A percentile compares a stretch with the other conserved stretches of the same genome.
Evolutionary conservation across 2,888 invertebrate genomes (phyloP).

Genomic region (Ophion slaviceki): DNA sequence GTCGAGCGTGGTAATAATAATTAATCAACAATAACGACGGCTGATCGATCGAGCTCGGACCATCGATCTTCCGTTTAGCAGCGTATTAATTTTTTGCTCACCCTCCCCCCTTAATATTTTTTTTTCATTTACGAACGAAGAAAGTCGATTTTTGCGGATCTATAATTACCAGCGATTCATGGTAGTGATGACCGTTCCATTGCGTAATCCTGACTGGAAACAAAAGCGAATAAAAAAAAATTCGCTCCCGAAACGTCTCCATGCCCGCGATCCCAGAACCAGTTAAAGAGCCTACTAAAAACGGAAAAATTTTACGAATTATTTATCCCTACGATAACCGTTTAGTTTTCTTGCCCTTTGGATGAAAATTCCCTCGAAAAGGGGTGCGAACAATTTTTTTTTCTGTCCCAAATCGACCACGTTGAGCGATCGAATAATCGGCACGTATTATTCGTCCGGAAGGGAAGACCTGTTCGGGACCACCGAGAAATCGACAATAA

Average conservation of each 20-base stretch:
- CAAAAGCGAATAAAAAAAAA: background rate
- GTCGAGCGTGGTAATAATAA: background rate
- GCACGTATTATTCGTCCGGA: no score
- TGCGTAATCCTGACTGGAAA: background rate
- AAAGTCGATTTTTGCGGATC: conserved; percentile 33
- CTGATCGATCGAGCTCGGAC: conserved; percentile 14
- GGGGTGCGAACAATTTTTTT: no score
- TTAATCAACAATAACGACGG: conserved; percentile 9
- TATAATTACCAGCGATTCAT: conserved; percentile 23
- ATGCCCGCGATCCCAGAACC: no score
- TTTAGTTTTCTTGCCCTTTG: no score
- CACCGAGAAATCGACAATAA: background rate
- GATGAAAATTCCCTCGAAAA: no score
- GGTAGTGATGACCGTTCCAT: conserved; percentile 8
- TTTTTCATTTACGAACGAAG: conserved; percentile 32
- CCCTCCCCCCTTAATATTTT: conserved; percentile 3
- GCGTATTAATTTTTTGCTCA: conserved; percentile 7
- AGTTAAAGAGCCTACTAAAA: background rate
- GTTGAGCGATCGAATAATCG: no score
- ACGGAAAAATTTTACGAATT: background rate
- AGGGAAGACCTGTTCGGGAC: no score
- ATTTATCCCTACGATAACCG: background rate
- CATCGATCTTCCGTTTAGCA: conserved; percentile 43
- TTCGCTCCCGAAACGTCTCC: background rate
- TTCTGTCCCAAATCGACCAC: no score